Evolutionary conservation across 2,113 vertebrate genomes (phyloP), one percentile per base, ranked within the genome.

Genomic region (Colinus virginianus): DNA sequence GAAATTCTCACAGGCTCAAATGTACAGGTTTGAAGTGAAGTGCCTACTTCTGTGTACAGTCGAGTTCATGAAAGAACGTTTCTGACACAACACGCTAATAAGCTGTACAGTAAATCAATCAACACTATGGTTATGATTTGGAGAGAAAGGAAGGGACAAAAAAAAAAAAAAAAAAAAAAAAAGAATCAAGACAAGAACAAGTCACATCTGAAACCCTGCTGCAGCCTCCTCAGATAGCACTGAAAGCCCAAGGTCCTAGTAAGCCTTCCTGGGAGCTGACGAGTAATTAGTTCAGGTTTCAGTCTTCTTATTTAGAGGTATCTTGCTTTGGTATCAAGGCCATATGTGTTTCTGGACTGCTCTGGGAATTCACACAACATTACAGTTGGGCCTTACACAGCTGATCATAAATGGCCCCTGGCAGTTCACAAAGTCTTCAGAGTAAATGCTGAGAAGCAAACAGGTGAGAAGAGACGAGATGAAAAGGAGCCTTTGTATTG

Each of bases 381-480:
- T 89, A 89, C 43, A 64, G 76, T 81, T 77, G 59, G 63, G 59
- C 46, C 62, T 92, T 78, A 84, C 7, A 68, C 1, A 61, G 58
- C 34, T 62, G 72, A 92, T 79, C 46, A 62, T 68, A 95, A 94
- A 55, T 11, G 28, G 84, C 53, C 79, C 74, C 80, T 42, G n/a
- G 83, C 76, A 82, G 79, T 91, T 79, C 58, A 66, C 84, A 42
- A 78, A 75, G 49, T 43, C 83, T 88, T 88, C 66, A 75, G 42
- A 19, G n/a, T 56, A 90, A 94, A 82, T n/a, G 85, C 19, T 17
- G 66, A 87, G 93, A 94, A 81, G 58, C 38, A 96, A 96, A 93
- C 66, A 84, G 59, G 32, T 63, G 82, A 87, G 42, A 82, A 70
- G 40, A 89, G 90, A 80, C 6, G 53, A 69, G 43, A 53, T 46